Base-by-base conservation (phyloP, 2,797 vertebrate genomes). In the Phyllotis vaccarum region DNA sequence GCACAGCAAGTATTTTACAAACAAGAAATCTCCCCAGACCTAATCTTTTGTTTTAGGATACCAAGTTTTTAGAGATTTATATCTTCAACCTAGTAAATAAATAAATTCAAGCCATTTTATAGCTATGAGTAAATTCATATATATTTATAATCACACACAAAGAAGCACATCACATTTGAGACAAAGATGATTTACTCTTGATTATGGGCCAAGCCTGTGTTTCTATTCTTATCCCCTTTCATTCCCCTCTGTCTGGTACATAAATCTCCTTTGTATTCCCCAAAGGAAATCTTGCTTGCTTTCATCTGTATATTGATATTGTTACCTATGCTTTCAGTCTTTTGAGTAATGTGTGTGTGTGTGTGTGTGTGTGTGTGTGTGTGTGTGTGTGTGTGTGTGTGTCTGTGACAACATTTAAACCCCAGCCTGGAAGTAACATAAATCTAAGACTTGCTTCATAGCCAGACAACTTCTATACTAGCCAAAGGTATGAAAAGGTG, bases 401-500 rank as follows among this genome's bases (percentile, higher is more conserved):
- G 14, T n/a, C n/a, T 72, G 68, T 40, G 40, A 62, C 22, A 6
- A 79, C 60, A n/a, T 95, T 86, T 93, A 90, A 90, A 81, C 40
- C 31, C 54, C 83, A 11, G 14, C 9, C 31, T 97, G 68, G 22
- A 52, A 92, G 19, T 86, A 89, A 75, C 64, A 29, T 72, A 43
- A 86, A 62, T 12, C 81, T 80, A 94, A 79, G 37, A 82, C 17
- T 83, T 72, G 72, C 21, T 93, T 95, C 90, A 78, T 91, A 86
- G 54, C 16, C 3, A 76, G 10, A 85, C 56, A 75, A 46, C 62
- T 21, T 93, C 21, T 81, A 1, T 72, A 40, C 60, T 90, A 86
- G 68, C 52, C 60, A 72, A 79, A 58, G 86, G 19, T 49, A 16
- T 88, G 46, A 37, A 93, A 82, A 58, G 19, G 4, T 80, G 2